phyloP scores from a whole-genome alignment of 2,797 vertebrate species.

The Chromobotia macracanthus region DNA sequence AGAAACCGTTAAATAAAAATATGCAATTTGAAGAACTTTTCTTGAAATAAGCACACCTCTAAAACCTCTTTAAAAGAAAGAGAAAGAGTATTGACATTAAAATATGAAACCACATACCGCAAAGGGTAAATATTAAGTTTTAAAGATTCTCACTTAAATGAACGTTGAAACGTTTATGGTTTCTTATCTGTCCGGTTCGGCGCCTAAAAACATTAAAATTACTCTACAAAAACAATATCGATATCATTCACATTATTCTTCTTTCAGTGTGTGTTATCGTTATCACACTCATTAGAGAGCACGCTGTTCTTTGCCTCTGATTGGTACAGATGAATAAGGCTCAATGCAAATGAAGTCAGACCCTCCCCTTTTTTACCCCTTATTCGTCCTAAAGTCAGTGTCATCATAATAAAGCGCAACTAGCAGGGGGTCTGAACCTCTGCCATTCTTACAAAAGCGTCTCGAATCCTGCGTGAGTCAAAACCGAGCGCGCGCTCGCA shows the following conservation, averaged over 20 bases:
- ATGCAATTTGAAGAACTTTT: not conserved
- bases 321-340: conserved; percentile 61
- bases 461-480: conserved; percentile 68
- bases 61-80: not conserved
- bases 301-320: conserved; percentile 44
- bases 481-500: conserved; percentile 55
- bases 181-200: not conserved
- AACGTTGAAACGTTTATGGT: not conserved
- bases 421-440: conserved; percentile 82
- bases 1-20: not conserved
- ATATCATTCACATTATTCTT: conserved; percentile 7
- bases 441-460: conserved; percentile 85
- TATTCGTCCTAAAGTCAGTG: conserved; percentile 80
- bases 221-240: not conserved
- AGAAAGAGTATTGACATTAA: not conserved
- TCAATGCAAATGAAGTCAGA: conserved; percentile 60
- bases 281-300: conserved; percentile 40
- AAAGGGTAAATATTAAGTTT: not conserved
- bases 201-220: not conserved
- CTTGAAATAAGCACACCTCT: not conserved
- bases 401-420: conserved; percentile 85
- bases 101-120: not conserved
- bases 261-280: conserved; percentile 22
- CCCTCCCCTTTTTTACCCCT: conserved; percentile 56
- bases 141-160: not conserved